phyloP scores from a whole-genome alignment of 2,888 invertebrate genomes.

The Aphidoletes aphidimyza region DNA sequence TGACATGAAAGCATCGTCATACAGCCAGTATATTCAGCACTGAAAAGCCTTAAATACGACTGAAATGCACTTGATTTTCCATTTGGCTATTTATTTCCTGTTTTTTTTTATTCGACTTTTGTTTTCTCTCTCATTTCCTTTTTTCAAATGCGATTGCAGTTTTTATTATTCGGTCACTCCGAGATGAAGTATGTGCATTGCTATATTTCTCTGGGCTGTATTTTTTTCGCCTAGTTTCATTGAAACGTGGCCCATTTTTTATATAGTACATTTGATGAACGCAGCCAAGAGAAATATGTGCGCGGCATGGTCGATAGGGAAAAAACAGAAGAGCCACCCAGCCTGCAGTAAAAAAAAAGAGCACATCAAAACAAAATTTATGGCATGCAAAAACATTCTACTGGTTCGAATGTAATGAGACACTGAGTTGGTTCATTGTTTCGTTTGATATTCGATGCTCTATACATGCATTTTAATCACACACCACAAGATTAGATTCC shows the following conservation, averaged over 20 bases:
- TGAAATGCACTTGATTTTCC: conserved; percentile 47
- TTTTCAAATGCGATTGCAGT: neutral
- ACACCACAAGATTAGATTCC: conserved; percentile 40
- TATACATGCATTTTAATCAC: conserved; percentile 40
- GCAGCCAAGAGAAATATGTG: too few species aligned
- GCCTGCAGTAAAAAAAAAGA: neutral
- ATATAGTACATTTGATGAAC: too few species aligned
- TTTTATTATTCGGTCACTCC: neutral
- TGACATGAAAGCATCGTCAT: neutral
- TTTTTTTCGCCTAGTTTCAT: neutral
- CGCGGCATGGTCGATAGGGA: too few species aligned
- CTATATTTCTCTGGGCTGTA: neutral
- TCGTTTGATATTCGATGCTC: conserved; percentile 44
- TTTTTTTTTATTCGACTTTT: neutral
- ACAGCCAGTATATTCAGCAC: conserved; percentile 10
- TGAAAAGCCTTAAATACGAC: neutral
- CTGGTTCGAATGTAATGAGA: neutral
- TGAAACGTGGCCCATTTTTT: neutral
- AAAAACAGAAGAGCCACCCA: neutral
- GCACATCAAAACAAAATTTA: conserved; percentile 43
- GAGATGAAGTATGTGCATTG: conserved; percentile 29
- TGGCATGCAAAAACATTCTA: conserved; percentile 36
- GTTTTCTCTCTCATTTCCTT: neutral
- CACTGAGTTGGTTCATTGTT: conserved; percentile 38
- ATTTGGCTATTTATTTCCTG: conserved; percentile 35